phyloP scores from a whole-genome alignment of 2,113 vertebrate species.

The Haliaeetus leucogaster region DNA sequence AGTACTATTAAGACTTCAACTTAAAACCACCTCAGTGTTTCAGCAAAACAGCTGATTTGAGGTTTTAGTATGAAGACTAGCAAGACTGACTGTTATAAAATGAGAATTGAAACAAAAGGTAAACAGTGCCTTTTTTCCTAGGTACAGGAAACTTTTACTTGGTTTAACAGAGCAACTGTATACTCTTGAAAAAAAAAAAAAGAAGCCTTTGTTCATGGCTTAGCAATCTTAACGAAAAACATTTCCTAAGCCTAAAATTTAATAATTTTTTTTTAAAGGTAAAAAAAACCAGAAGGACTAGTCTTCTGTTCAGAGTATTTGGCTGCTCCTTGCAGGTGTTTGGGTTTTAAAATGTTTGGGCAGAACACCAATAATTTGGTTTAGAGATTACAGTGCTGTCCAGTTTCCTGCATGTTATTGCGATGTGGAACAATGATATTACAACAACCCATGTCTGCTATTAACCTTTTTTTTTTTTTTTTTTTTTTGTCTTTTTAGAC shows the following conservation, averaged over 20 bases:
- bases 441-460: not conserved
- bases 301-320: not conserved
- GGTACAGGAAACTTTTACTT: not conserved
- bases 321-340: conserved; percentile 27
- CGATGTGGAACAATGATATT: conserved; percentile 15
- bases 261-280: not conserved
- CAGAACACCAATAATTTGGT: conserved; percentile 43
- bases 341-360: conserved; percentile 29
- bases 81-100: not conserved
- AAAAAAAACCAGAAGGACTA: not conserved
- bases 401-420: conserved; percentile 33
- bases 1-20: not conserved
- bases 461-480: not conserved
- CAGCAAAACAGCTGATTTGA: not conserved
- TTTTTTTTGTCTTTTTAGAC: not conserved
- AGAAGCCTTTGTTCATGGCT: not conserved
- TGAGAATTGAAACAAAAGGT: not conserved
- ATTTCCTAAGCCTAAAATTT: not conserved
- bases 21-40: not conserved
- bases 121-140: not conserved
- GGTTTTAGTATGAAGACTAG: not conserved
- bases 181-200: not conserved
- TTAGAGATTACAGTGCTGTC: conserved; percentile 28
- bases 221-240: not conserved
- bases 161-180: not conserved